phyloP scores from a whole-genome alignment of 1,140 invertebrate species.

The Drosophila ficusphila region DNA sequence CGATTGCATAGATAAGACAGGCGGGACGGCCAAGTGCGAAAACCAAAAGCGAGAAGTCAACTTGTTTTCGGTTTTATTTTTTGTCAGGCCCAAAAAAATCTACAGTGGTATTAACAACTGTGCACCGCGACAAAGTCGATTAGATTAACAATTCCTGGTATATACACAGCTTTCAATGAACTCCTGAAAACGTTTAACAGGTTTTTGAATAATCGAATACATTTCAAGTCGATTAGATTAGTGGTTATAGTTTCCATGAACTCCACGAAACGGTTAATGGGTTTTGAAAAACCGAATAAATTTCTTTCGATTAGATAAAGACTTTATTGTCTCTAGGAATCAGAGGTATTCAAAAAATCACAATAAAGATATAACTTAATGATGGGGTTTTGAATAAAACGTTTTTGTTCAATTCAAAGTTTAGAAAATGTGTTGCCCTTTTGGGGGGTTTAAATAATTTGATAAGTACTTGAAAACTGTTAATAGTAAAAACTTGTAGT shows the following conservation, averaged over 20 bases:
- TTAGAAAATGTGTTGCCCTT: too few relatives aligned
- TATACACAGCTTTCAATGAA: constrained; percentile 6
- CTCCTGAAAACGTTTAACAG: constrained; percentile 9
- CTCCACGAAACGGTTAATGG: too few relatives aligned
- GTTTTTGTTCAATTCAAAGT: too few relatives aligned
- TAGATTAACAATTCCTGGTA: constrained; percentile 7
- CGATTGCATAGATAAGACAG: constrained; percentile 72
- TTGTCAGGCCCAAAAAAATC: constrained; percentile 1
- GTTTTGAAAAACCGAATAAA: too few relatives aligned
- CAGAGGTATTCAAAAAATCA: too few relatives aligned
- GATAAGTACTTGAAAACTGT: too few relatives aligned
- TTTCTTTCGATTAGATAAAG: too few relatives aligned
- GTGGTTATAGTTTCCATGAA: constrained; percentile 8
- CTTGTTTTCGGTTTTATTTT: constrained; percentile 18
- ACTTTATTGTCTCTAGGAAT: too few relatives aligned
- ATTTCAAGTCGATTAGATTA: constrained; percentile 16
- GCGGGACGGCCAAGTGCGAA: constrained; percentile 23
- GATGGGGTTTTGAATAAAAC: too few relatives aligned
- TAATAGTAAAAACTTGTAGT: too few relatives aligned
- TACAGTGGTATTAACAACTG: not conserved
- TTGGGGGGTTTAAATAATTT: too few relatives aligned
- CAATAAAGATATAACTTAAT: too few relatives aligned
- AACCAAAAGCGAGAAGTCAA: constrained; percentile 26
- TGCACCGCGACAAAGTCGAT: not conserved
- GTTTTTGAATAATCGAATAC: constrained; percentile 20